Conservation (phyloP, 2,797 vertebrate genomes). For the Heteromormyrus szaboi region DNA sequence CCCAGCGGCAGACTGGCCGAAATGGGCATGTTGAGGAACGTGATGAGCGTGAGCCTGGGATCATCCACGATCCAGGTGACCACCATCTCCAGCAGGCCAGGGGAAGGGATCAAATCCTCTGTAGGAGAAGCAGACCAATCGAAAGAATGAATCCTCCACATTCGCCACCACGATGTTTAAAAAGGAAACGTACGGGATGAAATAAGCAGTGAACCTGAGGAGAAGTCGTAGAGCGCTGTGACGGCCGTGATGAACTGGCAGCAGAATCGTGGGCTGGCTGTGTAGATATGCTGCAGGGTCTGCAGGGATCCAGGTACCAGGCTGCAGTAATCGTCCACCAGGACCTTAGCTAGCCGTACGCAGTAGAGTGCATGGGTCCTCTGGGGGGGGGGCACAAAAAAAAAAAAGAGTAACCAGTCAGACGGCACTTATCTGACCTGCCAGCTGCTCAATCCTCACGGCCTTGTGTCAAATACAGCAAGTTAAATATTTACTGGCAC, state of each 20-base stretch:
- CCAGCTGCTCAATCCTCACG: constrained; percentile 10
- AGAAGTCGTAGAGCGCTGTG: constrained; percentile 83
- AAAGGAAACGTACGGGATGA: not conserved
- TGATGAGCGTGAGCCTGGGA: constrained; percentile 82
- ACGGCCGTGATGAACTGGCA: constrained; percentile 92
- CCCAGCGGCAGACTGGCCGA: constrained; percentile 77
- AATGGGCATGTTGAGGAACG: constrained; percentile 85
- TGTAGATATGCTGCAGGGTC: constrained; percentile 82
- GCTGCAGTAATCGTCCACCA: constrained; percentile 93
- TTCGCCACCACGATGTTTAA: not conserved
- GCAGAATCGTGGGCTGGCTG: constrained; percentile 89
- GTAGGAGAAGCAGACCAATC: not conserved
- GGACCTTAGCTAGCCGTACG: constrained; percentile 75
- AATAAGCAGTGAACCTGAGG: constrained; percentile 50
- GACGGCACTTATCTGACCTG: not conserved
- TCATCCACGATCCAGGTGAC: constrained; percentile 91
- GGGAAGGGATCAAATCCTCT: constrained; percentile 90
- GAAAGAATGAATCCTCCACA: not conserved
- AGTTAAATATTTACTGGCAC: not conserved
- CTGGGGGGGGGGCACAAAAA: constrained; percentile 51
- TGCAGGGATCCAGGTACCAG: constrained; percentile 82
- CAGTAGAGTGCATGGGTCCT: constrained; percentile 81
- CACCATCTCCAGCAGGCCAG: constrained; percentile 84
- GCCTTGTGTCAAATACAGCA: not conserved
- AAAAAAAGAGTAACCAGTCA: not conserved